A percentile compares a stretch with the other conserved stretches of the same genome.
These are phyloP conservation scores for Silurus aristotelis DNA, from an alignment of 2,797 vertebrate species.

Conservation along the genomic window DNA sequence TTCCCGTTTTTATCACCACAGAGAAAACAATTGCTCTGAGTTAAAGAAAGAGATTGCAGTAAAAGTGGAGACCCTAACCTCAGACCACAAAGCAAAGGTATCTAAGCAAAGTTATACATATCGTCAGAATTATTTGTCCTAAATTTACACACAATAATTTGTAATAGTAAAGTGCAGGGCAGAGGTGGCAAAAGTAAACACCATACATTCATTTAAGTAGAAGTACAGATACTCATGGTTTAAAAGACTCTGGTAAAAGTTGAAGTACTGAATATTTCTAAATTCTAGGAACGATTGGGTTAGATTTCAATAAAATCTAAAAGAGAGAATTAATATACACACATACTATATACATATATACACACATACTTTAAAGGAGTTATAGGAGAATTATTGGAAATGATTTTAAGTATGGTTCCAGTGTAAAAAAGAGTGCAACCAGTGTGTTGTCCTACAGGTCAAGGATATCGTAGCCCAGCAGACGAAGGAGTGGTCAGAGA, in stretches of 20 bases:
- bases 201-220: no score
- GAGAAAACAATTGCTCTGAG: conserved; percentile 95
- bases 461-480: conserved; percentile 96
- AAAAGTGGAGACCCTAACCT: conserved; percentile 88
- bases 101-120: conserved; percentile 17
- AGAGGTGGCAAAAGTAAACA: no score
- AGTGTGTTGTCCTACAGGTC: conserved; percentile 71
- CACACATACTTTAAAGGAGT: not conserved
- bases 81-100: conserved; percentile 97
- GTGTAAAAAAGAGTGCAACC: not conserved
- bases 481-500: conserved; percentile 97
- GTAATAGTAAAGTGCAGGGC: not conserved
- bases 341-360: no score
- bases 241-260: no score
- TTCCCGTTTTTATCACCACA: conserved; percentile 60
- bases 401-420: not conserved
- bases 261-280: no score
- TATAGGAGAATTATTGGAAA: not conserved
- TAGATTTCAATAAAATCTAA: not conserved
- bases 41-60: conserved; percentile 97
- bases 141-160: not conserved
- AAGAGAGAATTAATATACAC: not conserved
- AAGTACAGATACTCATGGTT: no score
- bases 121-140: not conserved
- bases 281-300: not conserved